Base-by-base conservation (phyloP, 64 coral and sea anemone genomes). In the Hydrozoanthus tunicans region DNA sequence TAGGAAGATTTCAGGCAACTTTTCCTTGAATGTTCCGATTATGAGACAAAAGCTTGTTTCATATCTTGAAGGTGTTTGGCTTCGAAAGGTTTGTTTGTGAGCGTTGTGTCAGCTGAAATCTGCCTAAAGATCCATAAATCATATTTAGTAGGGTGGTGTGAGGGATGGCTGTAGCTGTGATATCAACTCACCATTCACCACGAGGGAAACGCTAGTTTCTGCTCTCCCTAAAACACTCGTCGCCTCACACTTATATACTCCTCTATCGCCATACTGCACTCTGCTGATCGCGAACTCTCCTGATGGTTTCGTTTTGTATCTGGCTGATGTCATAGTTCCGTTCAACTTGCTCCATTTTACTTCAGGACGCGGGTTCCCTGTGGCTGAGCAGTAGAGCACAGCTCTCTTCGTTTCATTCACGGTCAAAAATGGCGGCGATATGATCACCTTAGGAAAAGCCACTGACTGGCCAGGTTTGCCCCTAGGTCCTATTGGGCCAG, bases 291-390 rank as follows among this genome's bases (percentile, higher is more conserved):
- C 17, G 6, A 92, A 55, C 3, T 10, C 51, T 27, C 83, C 77
- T 89, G 58, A 64, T 13, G 71, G 61, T 23, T 70, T 78, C 5
- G 14, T 66, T 7, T 78, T 15, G 7, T 77, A 70, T 67, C 62
- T 81, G 6, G 64, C 32, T 56, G 17, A 7, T 20, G 83, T 66
- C 32, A 79, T 14, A 17, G 65, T n/a, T 65, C 23, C 78, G 10
- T 81, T 77, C 8, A 89, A 6, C 53, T 68, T 95, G 17, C 59
- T 91, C 93, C 93, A 95, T 53, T 74, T 52, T 58, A 95, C 59
- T 53, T 2, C n/a, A 24, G 93, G 93, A 17, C 17, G 26, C 1
- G 93, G 93, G 73, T 95, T 86, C 3, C 93, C 93, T 23, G 23
- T 89, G 10, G 17, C 93, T 0, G 93, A 95, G 57, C 93, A 95